Evolutionary conservation across 2,888 invertebrate genomes (phyloP), one percentile per base, ranked within the genome.

Genomic region (Abscondita cerata): DNA sequence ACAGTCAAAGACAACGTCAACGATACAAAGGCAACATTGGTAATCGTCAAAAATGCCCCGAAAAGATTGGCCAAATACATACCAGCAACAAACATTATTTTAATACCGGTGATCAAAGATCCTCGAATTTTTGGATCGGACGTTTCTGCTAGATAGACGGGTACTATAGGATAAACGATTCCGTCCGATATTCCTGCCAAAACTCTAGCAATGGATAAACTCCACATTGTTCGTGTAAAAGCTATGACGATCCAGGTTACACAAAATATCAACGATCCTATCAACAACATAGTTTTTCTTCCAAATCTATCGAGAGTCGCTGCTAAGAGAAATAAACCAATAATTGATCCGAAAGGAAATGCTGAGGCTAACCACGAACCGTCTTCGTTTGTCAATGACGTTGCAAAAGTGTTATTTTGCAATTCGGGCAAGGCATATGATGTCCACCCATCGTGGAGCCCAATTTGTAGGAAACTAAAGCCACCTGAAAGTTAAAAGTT

Each of bases 301-400:
- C n/a, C n/a, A n/a, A n/a, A n/a, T n/a, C n/a, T n/a, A n/a, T n/a
- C n/a, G n/a, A n/a, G n/a, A n/a, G 87, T 78, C 72, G 85, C 83
- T 34, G 87, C 88, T 13, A 87, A 84, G 13, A 86, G 80, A 4
- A 87, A 75, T 9, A 86, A 86, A 34, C 88, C 88, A 40, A 87
- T 76, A 16, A 87, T 84, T 1, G 87, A 87, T 68, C 87, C 88
- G 47, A 89, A 79, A 65, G 88, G 83, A 78, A 86, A 87, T 73
- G 88, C 84, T 46, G 88, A 87, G 1, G 86, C 86, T 75, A 87
- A 83, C 85, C 86, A 86, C 71, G 86, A 85, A 68, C 84, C n/a
- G n/a, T n/a, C n/a, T n/a, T n/a, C n/a, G n/a, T n/a, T n/a, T n/a
- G n/a, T n/a, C n/a, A n/a, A n/a, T 71, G 83, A 13, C 4, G 13